Conservation (phyloP, 2,888 invertebrate genomes). For the Linnaemya vulpina region DNA sequence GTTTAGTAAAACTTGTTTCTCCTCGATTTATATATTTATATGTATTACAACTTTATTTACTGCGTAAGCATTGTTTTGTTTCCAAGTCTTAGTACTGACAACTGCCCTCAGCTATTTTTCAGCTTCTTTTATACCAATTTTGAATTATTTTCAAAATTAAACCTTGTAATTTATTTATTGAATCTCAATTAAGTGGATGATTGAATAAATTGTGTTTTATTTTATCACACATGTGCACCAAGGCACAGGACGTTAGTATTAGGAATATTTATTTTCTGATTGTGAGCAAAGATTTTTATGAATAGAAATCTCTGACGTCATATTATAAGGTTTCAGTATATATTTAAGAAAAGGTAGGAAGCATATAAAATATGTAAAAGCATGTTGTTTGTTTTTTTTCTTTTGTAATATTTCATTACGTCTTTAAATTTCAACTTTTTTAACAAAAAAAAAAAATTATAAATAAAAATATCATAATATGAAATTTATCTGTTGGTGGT, state of each 20-base stretch:
- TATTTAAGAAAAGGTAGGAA: background rate
- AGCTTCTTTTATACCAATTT: constrained; percentile 70
- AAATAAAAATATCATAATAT: too few species aligned
- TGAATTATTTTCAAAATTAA: background rate
- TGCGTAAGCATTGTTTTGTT: constrained; percentile 32
- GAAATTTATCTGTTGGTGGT: too few species aligned
- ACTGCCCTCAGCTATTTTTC: constrained; percentile 51
- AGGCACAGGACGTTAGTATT: constrained; percentile 48
- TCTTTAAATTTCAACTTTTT: too few species aligned
- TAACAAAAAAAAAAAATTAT: too few species aligned
- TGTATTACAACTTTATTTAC: background rate
- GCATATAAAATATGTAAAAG: too few species aligned
- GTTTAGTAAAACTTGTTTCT: background rate
- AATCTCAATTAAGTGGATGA: constrained; percentile 71
- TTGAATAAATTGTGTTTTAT: constrained; percentile 74
- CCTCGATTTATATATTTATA: constrained; percentile 1
- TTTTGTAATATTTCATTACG: too few species aligned
- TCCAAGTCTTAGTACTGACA: constrained; percentile 68
- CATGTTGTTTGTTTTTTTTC: too few species aligned
- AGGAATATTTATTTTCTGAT: background rate
- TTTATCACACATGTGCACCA: constrained; percentile 75
- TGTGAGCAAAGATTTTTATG: constrained; percentile 46
- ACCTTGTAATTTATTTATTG: constrained; percentile 60
- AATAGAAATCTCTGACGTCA: constrained; percentile 63
- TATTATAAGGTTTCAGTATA: background rate